These are phyloP conservation scores for Littorina saxatilis DNA, from an alignment of 1,140 invertebrate species.

Conservation along the genomic window DNA sequence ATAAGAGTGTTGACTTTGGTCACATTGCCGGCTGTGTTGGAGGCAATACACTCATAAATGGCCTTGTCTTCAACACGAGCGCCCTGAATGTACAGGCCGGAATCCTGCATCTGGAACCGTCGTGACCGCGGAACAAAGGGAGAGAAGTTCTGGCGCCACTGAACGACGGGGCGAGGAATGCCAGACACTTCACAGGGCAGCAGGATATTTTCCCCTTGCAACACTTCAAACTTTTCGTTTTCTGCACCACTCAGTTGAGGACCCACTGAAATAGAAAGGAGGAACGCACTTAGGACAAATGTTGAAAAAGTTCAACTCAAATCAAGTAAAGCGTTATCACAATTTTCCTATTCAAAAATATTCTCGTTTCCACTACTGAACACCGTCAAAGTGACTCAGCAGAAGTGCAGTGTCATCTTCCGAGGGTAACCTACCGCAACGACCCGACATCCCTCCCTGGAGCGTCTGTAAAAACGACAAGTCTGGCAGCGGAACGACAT, in stretches of 20 bases:
- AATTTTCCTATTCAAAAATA: too few relatives aligned
- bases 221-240: constrained; percentile 64
- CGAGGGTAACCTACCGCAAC: too few relatives aligned
- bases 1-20: constrained; percentile 61
- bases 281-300: too few relatives aligned
- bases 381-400: too few relatives aligned
- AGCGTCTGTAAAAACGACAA: too few relatives aligned
- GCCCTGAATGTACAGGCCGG: constrained; percentile 61
- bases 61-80: constrained; percentile 72
- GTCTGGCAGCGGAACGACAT: too few relatives aligned
- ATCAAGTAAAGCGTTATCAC: too few relatives aligned
- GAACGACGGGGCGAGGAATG: constrained; percentile 68
- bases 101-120: constrained; percentile 48
- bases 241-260: constrained; percentile 91
- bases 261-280: constrained; percentile 78
- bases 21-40: constrained; percentile 75
- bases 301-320: too few relatives aligned
- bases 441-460: too few relatives aligned
- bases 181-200: constrained; percentile 71
- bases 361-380: too few relatives aligned
- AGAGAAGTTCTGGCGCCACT: constrained; percentile 72
- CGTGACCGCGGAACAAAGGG: constrained; percentile 53
- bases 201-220: constrained; percentile 59
- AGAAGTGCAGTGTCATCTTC: too few relatives aligned
- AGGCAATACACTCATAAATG: constrained; percentile 77